Evolutionary conservation across 2,797 vertebrate genomes (phyloP).

Genomic region (Silurus aristotelis): DNA sequence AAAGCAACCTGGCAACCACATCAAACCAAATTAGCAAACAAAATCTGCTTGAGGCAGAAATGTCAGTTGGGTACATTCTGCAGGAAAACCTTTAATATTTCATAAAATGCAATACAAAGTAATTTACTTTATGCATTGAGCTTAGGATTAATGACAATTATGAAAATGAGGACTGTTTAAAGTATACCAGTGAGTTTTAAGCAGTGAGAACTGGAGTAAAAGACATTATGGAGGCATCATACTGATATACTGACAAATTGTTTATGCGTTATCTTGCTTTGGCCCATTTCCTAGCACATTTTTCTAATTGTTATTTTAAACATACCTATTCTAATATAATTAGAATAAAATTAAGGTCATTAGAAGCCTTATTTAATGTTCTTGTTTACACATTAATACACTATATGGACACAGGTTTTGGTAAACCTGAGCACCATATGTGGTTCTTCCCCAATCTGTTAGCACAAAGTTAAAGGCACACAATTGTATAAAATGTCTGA

Average conservation of each 20-base stretch:
- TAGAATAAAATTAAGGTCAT: not conserved
- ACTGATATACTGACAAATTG: not conserved
- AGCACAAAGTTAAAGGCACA: too few relatives aligned
- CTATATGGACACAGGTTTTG: too few relatives aligned
- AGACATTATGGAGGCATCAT: not conserved
- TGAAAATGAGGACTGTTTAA: not conserved
- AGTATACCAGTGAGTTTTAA: not conserved
- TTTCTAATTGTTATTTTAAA: not conserved
- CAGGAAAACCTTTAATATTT: too few relatives aligned
- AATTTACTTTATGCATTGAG: not conserved
- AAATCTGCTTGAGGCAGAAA: not conserved
- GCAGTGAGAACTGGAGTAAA: not conserved
- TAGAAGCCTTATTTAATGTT: not conserved
- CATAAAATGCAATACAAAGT: not conserved
- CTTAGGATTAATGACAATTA: not conserved
- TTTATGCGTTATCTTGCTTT: not conserved
- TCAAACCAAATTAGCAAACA: not conserved
- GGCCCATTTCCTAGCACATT: not conserved
- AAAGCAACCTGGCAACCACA: not conserved
- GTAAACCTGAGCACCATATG: too few relatives aligned
- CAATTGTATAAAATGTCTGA: too few relatives aligned
- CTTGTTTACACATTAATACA: not conserved
- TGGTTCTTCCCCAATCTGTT: too few relatives aligned
- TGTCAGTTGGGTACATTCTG: not conserved
- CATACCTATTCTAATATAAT: not conserved